phyloP scores from a whole-genome alignment of 2,888 invertebrate species.

The Melanostoma scalare region DNA sequence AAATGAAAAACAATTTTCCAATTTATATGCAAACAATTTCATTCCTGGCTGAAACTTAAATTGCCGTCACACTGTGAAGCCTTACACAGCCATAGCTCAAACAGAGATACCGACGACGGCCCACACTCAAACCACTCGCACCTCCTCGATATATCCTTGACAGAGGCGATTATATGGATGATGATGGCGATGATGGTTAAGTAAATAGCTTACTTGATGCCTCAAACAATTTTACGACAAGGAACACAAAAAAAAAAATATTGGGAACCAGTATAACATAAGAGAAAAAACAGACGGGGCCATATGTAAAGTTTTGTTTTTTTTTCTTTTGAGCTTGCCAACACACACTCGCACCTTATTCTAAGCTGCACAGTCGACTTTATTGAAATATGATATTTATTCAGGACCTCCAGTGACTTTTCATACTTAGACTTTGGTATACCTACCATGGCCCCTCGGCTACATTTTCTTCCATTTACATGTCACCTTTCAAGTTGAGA shows the following conservation, averaged over 20 bases:
- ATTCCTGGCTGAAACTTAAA: slow-evolving; percentile 63
- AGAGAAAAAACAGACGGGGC: slow-evolving; percentile 27
- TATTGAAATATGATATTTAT: slow-evolving; percentile 65
- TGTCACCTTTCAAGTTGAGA: slow-evolving; percentile 52
- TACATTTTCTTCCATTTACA: slow-evolving; percentile 32
- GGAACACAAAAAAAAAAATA: slow-evolving; percentile 23
- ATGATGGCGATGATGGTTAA: slow-evolving; percentile 69
- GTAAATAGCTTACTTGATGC: slow-evolving; percentile 68
- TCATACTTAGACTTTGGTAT: not conserved
- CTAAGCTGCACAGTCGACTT: slow-evolving; percentile 18
- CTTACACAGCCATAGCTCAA: slow-evolving; percentile 4
- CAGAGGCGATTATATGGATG: slow-evolving; percentile 68
- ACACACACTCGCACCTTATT: slow-evolving; percentile 33
- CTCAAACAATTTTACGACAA: slow-evolving; percentile 56
- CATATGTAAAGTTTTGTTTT: slow-evolving; percentile 29
- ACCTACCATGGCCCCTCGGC: not conserved
- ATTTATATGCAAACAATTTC: slow-evolving; percentile 73
- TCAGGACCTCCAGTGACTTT: slow-evolving; percentile 54
- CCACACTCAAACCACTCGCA: slow-evolving; percentile 13
- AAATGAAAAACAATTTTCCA: slow-evolving; percentile 68
- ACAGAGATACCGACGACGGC: not conserved
- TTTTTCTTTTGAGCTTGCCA: slow-evolving; percentile 1
- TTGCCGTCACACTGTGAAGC: slow-evolving; percentile 55
- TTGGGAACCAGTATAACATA: slow-evolving; percentile 39
- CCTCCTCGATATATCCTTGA: slow-evolving; percentile 49